Base-by-base conservation (phyloP, 2,888 invertebrate species). In the Limnephilus lunatus region DNA sequence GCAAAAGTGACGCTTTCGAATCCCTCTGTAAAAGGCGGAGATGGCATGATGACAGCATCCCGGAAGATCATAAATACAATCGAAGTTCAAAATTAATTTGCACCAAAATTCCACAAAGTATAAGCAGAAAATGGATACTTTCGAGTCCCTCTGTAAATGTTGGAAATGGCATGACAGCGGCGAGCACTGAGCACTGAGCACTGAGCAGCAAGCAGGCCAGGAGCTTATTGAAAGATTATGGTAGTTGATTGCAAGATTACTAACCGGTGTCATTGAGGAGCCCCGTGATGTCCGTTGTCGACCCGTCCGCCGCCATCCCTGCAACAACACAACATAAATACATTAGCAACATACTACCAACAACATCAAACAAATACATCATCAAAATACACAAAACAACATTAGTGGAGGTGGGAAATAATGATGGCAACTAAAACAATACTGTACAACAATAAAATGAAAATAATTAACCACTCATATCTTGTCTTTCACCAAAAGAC, bases 281-380 rank as follows among this genome's bases (percentile, higher is more conserved):
- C 94, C 96, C 96, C 95, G 96, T 97, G 95, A 97, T 96, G 94
- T 97, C 97, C 95, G 97, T 96, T 95, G 96, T 96, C 95, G 96
- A 96, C 95, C 96, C 96, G 95, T 97, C 97, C 95, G 96, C 96
- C 95, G 97, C 97, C 96, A 97, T 97, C 94, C 96, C 97, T 97
- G 96, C 92, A 97, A 97, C 95, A 96, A 94, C 94, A 94, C n/a
- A 90, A 90, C 81, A 90, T 48, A 68, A 68, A 25, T 19, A 53
- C 53, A 87, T 87, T 87, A 87, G 87, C 48, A 81, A 53, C 86
- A 68, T 15, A 48, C 53, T 7, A 87, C 31, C 32, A 87, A 19
- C 48, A 81, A 68, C 80, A 88, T 81, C 88, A 68, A 39, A 39
- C 88, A 81, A n/a, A 25, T 32, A 68, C 30, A 88, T 2, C 5